phyloP scores from a whole-genome alignment of 2,113 vertebrate species.

The Vireo altiloquus region DNA sequence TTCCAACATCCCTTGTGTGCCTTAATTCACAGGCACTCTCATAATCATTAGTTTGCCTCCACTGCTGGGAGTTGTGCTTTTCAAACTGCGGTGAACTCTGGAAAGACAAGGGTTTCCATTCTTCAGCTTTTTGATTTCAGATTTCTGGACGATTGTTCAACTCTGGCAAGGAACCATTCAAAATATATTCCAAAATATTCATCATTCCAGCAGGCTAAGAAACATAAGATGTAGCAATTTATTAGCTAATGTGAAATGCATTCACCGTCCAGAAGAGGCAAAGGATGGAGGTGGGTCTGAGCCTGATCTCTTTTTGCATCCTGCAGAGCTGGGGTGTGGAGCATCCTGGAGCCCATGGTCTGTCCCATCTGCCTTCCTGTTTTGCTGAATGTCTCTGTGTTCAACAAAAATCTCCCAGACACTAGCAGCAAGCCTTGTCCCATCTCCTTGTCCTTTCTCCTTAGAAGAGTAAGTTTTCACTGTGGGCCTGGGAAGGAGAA shows the following conservation, averaged over 20 bases:
- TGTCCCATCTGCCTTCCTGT: background rate
- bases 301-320: background rate
- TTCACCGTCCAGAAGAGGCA: background rate
- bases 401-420: background rate
- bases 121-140: slow-evolving; percentile 62
- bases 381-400: background rate
- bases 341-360: background rate
- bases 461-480: background rate
- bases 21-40: background rate
- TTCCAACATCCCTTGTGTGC: background rate
- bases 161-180: slow-evolving; percentile 69
- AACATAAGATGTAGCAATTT: slow-evolving; percentile 56
- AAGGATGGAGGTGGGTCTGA: slow-evolving; percentile 12
- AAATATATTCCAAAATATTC: slow-evolving; percentile 69
- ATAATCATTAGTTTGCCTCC: slow-evolving; percentile 3
- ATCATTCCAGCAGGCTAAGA: slow-evolving; percentile 62
- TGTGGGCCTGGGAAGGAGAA: background rate
- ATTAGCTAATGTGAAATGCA: slow-evolving; percentile 65
- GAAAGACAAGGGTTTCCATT: slow-evolving; percentile 45
- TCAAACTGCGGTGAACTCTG: slow-evolving; percentile 23
- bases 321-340: background rate
- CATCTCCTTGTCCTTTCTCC: background rate
- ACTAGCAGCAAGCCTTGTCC: background rate
- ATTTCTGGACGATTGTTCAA: slow-evolving; percentile 60
- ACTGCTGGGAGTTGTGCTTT: slow-evolving; percentile 45